phyloP scores from a whole-genome alignment of 2,888 invertebrate genomes.

The Drosophila aldrichi region DNA sequence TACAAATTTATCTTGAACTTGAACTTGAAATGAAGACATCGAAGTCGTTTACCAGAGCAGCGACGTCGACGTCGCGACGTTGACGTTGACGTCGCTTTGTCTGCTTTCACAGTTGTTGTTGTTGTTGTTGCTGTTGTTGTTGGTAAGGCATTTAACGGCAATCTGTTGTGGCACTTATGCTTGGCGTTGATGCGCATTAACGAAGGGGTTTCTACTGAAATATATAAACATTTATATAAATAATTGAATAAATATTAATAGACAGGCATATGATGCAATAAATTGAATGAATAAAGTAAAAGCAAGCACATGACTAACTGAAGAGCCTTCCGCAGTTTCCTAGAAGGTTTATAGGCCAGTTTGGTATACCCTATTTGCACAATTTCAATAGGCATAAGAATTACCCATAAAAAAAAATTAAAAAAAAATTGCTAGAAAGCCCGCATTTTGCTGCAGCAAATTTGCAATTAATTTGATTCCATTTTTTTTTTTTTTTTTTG shows the following conservation, averaged over 20 bases:
- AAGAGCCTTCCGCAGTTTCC: too few species aligned
- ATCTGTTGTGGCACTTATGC: conserved; percentile 29
- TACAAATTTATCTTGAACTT: conserved; percentile 83
- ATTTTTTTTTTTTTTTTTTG: conserved; percentile 40
- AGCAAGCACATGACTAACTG: too few species aligned
- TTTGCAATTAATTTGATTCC: conserved; percentile 64
- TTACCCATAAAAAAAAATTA: not conserved
- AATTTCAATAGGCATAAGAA: not conserved
- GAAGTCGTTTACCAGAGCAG: conserved; percentile 7
- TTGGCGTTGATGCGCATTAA: conserved; percentile 34
- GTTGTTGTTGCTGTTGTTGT: conserved; percentile 20
- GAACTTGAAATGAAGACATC: conserved; percentile 79
- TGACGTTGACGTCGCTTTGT: not conserved
- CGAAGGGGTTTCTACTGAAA: conserved; percentile 17
- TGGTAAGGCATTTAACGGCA: conserved; percentile 55
- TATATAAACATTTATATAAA: not conserved
- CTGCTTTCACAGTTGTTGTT: too few species aligned
- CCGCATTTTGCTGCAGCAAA: conserved; percentile 59
- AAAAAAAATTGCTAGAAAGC: conserved; percentile 5
- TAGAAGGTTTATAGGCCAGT: too few species aligned
- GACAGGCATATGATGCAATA: too few species aligned
- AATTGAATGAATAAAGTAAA: too few species aligned
- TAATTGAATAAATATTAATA: too few species aligned
- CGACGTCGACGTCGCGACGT: conserved; percentile 1
- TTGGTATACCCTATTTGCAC: not conserved